Evolutionary conservation across 2,888 invertebrate genomes (phyloP).

Genomic region (Liodrosophila aerea): DNA sequence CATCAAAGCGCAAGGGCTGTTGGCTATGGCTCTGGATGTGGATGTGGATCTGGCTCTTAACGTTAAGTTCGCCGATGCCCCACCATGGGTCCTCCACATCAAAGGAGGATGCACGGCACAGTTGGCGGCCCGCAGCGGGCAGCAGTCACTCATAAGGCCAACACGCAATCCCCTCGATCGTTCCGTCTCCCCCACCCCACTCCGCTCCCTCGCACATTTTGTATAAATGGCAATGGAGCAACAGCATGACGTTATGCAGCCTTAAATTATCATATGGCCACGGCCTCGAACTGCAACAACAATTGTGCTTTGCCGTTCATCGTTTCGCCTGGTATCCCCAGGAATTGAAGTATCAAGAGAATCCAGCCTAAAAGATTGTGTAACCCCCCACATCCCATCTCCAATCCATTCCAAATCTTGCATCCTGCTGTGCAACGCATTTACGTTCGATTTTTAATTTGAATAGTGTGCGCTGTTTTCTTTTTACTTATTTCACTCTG

Average conservation of each 20-base stretch:
- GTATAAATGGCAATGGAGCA: constrained; percentile 77
- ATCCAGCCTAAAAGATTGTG: constrained; percentile 29
- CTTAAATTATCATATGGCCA: constrained; percentile 77
- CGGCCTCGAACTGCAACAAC: constrained; percentile 21
- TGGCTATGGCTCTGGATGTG: constrained; percentile 6
- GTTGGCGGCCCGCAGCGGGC: constrained; percentile 73
- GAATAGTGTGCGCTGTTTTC: constrained; percentile 60
- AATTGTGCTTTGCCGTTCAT: constrained; percentile 49
- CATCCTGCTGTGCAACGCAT: constrained; percentile 76
- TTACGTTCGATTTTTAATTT: constrained; percentile 79
- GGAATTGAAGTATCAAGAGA: constrained; percentile 41
- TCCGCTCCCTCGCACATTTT: constrained; percentile 31
- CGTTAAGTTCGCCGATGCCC: too few relatives aligned
- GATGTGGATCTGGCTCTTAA: constrained; percentile 5
- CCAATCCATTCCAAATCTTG: constrained; percentile 41
- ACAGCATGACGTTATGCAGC: constrained; percentile 79
- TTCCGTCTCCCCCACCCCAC: constrained; percentile 9
- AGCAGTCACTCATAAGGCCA: constrained; percentile 73
- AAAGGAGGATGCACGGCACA: constrained; percentile 81
- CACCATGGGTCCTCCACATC: constrained; percentile 76
- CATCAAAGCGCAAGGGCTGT: constrained; percentile 73
- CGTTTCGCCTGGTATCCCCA: constrained; percentile 21
- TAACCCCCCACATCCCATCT: constrained; percentile 11
- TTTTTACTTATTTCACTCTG: constrained; percentile 7
- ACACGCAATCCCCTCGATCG: constrained; percentile 66